A percentile compares a stretch with the other conserved stretches of the same genome.
phyloP scores from a whole-genome alignment of 2,113 vertebrate genomes.

The Equus quagga region DNA sequence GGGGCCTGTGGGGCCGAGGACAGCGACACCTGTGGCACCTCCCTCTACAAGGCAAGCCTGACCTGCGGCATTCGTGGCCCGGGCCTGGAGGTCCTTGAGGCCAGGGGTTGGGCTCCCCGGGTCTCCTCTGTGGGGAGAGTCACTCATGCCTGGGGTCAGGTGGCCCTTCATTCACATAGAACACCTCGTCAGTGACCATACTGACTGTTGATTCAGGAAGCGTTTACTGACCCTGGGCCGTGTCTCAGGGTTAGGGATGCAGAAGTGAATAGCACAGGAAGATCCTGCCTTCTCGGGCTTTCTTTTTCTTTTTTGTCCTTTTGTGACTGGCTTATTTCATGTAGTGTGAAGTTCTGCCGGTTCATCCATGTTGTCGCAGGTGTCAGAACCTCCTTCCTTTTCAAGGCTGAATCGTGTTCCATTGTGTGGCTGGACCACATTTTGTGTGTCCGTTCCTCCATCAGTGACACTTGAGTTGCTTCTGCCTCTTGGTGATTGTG shows the following conservation, averaged over 20 bases:
- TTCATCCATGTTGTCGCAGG: neutral
- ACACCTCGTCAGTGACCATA: no score
- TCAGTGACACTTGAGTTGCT: neutral
- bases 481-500: neutral
- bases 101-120: neutral
- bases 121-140: neutral
- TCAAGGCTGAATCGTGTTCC: neutral
- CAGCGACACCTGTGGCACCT: slow-evolving; percentile 85
- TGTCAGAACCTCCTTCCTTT: neutral
- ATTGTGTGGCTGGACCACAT: neutral
- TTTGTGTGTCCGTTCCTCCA: neutral
- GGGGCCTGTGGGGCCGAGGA: slow-evolving; percentile 87
- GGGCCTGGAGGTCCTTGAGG: neutral
- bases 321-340: neutral
- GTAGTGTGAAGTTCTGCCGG: neutral
- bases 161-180: neutral
- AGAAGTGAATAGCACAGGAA: no score
- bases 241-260: no score
- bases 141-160: neutral
- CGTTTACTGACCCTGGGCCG: neutral
- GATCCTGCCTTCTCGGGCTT: accelerated
- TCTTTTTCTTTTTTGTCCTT: neutral
- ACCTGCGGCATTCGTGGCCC: accelerated
- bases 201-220: accelerated
- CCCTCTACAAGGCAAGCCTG: slow-evolving; percentile 90